Evolutionary conservation across 2,888 invertebrate genomes (phyloP).

Genomic region (Arenicola marina): DNA sequence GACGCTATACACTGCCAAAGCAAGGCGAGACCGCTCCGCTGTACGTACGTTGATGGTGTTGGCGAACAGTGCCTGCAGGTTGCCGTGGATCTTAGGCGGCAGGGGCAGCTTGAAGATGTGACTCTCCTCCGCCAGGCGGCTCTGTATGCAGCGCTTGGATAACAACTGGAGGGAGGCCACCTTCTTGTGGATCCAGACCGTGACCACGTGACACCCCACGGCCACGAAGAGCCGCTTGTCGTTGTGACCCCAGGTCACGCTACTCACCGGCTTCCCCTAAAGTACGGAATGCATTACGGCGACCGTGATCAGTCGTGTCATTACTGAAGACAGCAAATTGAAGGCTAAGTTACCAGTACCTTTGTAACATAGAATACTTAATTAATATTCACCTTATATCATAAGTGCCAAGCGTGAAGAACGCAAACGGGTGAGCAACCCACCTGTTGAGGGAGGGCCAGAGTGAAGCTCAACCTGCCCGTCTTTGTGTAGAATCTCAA

Average conservation of each 20-base stretch:
- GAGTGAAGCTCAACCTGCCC: conserved; percentile 73
- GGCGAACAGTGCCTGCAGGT: conserved; percentile 52
- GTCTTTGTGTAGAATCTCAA: conserved; percentile 89
- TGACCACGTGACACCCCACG: conserved; percentile 85
- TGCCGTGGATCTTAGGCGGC: conserved; percentile 74
- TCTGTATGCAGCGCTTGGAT: conserved; percentile 71
- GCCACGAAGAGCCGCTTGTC: conserved; percentile 93
- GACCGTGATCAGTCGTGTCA: too few species aligned
- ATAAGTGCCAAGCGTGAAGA: too few species aligned
- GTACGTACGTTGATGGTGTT: conserved; percentile 87
- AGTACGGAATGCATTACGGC: too few species aligned
- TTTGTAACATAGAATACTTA: neutral
- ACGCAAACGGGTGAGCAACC: too few species aligned
- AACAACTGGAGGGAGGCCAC: conserved; percentile 89
- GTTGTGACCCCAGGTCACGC: conserved; percentile 98
- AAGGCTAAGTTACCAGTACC: neutral
- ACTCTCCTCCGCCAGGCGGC: conserved; percentile 67
- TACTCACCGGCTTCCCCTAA: conserved; percentile 74
- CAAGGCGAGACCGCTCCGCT: too few species aligned
- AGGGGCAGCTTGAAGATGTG: conserved; percentile 80
- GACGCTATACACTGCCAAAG: too few species aligned
- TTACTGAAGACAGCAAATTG: too few species aligned
- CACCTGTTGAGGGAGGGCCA: conserved; percentile 53
- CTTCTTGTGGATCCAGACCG: conserved; percentile 86
- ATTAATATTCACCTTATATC: neutral